These are phyloP conservation scores for Hetaerina titia DNA, from an alignment of 2,888 invertebrate species.

Conservation along the genomic window DNA sequence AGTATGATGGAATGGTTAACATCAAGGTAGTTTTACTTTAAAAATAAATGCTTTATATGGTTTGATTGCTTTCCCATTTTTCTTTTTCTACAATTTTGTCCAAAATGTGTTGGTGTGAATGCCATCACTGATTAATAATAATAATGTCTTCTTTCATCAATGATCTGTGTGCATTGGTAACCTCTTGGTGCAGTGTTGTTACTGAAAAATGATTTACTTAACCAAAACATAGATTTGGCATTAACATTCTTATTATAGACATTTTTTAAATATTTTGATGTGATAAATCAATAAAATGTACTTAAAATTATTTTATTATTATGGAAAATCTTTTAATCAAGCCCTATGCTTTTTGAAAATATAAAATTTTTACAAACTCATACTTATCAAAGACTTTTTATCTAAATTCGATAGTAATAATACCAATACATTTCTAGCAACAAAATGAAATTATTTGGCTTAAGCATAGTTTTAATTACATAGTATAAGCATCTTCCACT, in stretches of 20 bases:
- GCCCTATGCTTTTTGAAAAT: no score
- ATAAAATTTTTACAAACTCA: no score
- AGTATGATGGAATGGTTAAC: slow-evolving; percentile 37
- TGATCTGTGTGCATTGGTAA: neutral
- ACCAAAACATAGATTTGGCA: neutral
- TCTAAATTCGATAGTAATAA: no score
- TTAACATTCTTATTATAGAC: neutral
- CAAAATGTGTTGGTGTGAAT: slow-evolving; percentile 21
- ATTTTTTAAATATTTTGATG: neutral
- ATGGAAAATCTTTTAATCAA: no score
- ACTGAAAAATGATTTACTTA: neutral
- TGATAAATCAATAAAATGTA: neutral
- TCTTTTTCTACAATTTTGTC: slow-evolving; percentile 33
- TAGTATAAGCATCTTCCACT: no score
- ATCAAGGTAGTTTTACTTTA: neutral
- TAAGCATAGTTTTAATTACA: no score
- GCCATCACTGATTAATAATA: slow-evolving; percentile 28
- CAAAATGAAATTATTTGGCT: no score
- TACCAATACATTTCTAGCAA: no score
- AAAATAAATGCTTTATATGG: neutral
- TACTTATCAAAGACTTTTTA: no score
- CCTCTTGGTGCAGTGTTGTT: neutral
- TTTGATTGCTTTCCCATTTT: slow-evolving; percentile 42
- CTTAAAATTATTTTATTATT: neutral
- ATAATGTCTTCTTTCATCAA: neutral